phyloP scores from a whole-genome alignment of 1,140 invertebrate species.

The Drosophila pallidifrons region DNA sequence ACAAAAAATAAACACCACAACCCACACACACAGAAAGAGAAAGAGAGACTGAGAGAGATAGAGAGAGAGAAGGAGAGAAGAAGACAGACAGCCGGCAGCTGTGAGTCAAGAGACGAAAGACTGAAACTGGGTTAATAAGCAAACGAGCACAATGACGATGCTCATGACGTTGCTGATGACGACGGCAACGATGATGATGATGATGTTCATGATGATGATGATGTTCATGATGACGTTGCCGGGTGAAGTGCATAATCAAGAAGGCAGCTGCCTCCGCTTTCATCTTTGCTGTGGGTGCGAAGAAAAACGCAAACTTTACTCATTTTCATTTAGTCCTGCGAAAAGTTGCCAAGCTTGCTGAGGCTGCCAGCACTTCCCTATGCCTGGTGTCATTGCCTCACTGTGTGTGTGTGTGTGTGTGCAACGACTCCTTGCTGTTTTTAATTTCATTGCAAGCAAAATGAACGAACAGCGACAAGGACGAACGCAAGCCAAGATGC shows the following conservation, averaged over 20 bases:
- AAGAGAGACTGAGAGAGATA: slow-evolving; percentile 6
- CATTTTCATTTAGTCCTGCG: slow-evolving; percentile 66
- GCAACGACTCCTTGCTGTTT: slow-evolving; percentile 79
- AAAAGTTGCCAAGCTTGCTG: slow-evolving; percentile 37
- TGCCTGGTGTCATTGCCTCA: slow-evolving; percentile 32
- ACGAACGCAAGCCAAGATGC: slow-evolving; percentile 41
- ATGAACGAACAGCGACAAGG: slow-evolving; percentile 51
- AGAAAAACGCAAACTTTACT: slow-evolving; percentile 77
- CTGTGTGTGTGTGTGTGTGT: slow-evolving; percentile 57
- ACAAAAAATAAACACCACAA: slow-evolving; percentile 68
- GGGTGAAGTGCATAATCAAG: slow-evolving; percentile 78
- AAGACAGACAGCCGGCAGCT: slow-evolving; percentile 61
- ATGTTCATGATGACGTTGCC: slow-evolving; percentile 51
- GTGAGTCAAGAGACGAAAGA: slow-evolving; percentile 42
- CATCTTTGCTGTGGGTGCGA: slow-evolving; percentile 59
- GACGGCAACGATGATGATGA: slow-evolving; percentile 49
- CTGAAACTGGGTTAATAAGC: slow-evolving; percentile 81
- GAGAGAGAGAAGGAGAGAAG: background rate
- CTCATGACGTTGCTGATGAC: slow-evolving; percentile 36
- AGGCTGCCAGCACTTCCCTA: slow-evolving; percentile 17
- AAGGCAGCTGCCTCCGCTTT: slow-evolving; percentile 26
- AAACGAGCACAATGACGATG: slow-evolving; percentile 69
- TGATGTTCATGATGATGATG: slow-evolving; percentile 13
- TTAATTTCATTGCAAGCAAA: slow-evolving; percentile 83
- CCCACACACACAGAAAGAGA: slow-evolving; percentile 42